These are phyloP conservation scores for Apteryx mantelli DNA, from an alignment of 2,113 vertebrate species.

Conservation along the genomic window DNA sequence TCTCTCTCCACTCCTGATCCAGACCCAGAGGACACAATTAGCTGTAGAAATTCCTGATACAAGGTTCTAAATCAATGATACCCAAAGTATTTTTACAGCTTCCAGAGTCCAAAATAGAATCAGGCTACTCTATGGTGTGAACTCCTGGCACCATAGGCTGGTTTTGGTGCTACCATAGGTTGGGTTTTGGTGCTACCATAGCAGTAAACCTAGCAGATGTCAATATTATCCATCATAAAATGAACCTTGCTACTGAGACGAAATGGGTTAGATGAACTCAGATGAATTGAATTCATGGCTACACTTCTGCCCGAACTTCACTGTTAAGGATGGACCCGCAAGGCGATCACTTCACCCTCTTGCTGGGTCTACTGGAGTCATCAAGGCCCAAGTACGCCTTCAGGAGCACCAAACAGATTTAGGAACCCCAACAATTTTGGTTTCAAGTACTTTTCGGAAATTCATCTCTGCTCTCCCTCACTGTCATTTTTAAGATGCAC, in stretches of 20 bases:
- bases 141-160: neutral
- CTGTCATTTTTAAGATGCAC: slow-evolving; percentile 8
- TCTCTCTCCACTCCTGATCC: neutral
- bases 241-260: neutral
- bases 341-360: neutral
- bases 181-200: neutral
- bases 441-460: neutral
- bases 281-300: neutral
- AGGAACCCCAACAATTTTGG: neutral
- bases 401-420: neutral
- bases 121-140: neutral
- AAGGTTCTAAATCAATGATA: neutral
- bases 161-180: neutral
- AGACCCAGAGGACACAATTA: neutral
- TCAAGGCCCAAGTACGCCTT: neutral
- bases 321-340: fast-evolving
- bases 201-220: neutral
- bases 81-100: neutral
- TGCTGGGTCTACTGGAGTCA: neutral
- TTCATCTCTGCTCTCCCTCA: neutral
- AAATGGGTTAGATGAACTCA: neutral
- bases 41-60: neutral
- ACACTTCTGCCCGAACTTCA: neutral
- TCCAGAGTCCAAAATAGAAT: neutral
- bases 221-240: neutral